phyloP scores from a whole-genome alignment of 2,113 vertebrate species.

The Nothobranchius furzeri region DNA sequence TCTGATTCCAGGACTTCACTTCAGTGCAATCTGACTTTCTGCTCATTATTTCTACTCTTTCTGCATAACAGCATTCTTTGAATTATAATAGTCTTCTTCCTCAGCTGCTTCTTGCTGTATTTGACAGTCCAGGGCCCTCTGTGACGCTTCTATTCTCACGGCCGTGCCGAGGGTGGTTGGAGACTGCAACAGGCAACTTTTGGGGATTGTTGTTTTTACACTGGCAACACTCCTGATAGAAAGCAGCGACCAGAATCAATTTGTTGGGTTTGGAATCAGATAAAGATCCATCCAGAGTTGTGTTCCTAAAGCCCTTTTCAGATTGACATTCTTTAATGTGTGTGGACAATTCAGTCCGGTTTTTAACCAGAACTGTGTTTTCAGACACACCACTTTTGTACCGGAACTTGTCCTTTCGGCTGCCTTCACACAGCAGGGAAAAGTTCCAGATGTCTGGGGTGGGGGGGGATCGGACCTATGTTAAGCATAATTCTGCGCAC shows the following conservation, averaged over 20 bases:
- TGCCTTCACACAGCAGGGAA: too few relatives aligned
- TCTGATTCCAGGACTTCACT: slow-evolving; percentile 60
- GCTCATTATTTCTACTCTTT: slow-evolving; percentile 33
- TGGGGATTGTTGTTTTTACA: slow-evolving; percentile 2
- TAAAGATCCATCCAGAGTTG: too few relatives aligned
- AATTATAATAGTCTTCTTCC: slow-evolving; percentile 44
- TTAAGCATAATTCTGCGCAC: too few relatives aligned
- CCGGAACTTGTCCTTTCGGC: too few relatives aligned
- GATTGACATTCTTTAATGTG: too few relatives aligned
- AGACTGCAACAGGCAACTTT: slow-evolving; percentile 40
- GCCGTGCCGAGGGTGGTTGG: slow-evolving; percentile 44
- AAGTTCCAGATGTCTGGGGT: too few relatives aligned
- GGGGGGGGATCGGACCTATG: too few relatives aligned
- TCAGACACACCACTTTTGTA: too few relatives aligned
- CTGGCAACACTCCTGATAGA: slow-evolving; percentile 1
- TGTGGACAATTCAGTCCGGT: too few relatives aligned
- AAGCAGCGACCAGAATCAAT: not conserved
- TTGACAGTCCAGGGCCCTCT: slow-evolving; percentile 53
- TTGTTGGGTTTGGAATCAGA: too few relatives aligned
- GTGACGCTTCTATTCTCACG: slow-evolving; percentile 42
- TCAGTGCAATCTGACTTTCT: slow-evolving; percentile 46
- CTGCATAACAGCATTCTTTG: slow-evolving; percentile 46
- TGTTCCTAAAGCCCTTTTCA: too few relatives aligned
- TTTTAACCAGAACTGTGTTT: too few relatives aligned
- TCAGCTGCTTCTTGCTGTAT: slow-evolving; percentile 44